phyloP scores from a whole-genome alignment of 2,113 vertebrate genomes.

The Nyctibius bracteatus region DNA sequence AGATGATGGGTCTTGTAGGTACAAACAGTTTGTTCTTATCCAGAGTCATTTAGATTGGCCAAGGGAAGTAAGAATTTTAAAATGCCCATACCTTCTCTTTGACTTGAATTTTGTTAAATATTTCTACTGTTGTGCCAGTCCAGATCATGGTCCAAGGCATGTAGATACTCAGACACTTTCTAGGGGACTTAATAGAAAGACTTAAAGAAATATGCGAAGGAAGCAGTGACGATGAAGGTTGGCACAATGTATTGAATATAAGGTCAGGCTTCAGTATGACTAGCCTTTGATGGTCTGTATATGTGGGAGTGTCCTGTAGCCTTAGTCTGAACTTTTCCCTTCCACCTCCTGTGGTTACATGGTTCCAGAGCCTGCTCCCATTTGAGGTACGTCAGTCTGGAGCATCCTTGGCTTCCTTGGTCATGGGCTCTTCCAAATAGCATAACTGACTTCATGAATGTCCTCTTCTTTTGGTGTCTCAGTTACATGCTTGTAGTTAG shows the following conservation, averaged over 20 bases:
- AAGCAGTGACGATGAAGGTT: neutral
- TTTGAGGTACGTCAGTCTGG: neutral
- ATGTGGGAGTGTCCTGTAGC: neutral
- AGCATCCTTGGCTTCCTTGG: neutral
- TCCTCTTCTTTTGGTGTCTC: neutral
- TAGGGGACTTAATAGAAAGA: neutral
- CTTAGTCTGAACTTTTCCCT: neutral
- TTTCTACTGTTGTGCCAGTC: neutral
- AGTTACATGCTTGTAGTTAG: neutral
- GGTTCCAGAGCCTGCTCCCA: neutral
- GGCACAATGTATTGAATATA: fast-evolving
- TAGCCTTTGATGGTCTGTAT: neutral
- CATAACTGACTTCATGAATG: neutral
- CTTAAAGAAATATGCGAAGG: neutral
- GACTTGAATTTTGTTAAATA: neutral
- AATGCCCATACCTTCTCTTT: neutral
- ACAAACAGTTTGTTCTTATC: neutral
- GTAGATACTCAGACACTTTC: neutral
- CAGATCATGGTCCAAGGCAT: neutral
- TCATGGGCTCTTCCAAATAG: neutral
- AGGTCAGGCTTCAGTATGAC: neutral
- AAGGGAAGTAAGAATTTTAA: neutral
- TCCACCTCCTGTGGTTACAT: neutral
- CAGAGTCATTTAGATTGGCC: neutral
- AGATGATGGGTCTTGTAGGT: neutral